Evolutionary conservation across 2,888 invertebrate species (phyloP), one percentile per base, ranked within the genome.

Genomic region (Chrysolina oricalcia): DNA sequence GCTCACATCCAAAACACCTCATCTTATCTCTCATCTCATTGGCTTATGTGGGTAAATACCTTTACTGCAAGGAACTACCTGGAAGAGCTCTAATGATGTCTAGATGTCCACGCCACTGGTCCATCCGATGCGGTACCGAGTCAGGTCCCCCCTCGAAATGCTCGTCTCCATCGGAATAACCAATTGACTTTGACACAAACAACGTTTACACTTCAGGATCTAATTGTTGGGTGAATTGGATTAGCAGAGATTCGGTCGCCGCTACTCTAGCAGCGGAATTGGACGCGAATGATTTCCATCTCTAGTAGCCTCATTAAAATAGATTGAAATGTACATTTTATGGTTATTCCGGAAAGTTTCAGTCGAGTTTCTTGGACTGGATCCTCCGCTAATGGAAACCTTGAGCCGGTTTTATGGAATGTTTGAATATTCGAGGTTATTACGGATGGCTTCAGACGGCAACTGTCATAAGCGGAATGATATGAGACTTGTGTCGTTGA

Each of bases 151-250:
- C 41, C 46, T 46, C 53, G 70, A 72, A 79, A 73, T 73, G 69
- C 65, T 70, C 74, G 74, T 77, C 76, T 75, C 78, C 73, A 78
- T 79, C 76, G 76, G 76, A 76, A 79, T 79, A 79, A 78, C 69
- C 78, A 78, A 79, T 78, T 74, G 73, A 71, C 70, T 80, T 76
- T 75, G 76, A 74, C 79, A 70, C 75, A 77, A 75, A 77, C 74
- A 77, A 62, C 72, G 74, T 76, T 74, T 76, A 66, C 71, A 74
- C 74, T 73, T 59, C 64, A 62, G 68, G 72, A 74, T 77, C 77
- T 72, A 75, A 79, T 77, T 70, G 72, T 69, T 70, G 65, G 66
- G 56, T 27, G 50, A 50, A 70, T 74, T 70, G 41, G 59, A 66
- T 74, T 74, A 70, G 70, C 48, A 13, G 74, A 65, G 65, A 74